Base-by-base conservation (phyloP, 2,888 invertebrate genomes). In the Trachelus iudaicus region DNA sequence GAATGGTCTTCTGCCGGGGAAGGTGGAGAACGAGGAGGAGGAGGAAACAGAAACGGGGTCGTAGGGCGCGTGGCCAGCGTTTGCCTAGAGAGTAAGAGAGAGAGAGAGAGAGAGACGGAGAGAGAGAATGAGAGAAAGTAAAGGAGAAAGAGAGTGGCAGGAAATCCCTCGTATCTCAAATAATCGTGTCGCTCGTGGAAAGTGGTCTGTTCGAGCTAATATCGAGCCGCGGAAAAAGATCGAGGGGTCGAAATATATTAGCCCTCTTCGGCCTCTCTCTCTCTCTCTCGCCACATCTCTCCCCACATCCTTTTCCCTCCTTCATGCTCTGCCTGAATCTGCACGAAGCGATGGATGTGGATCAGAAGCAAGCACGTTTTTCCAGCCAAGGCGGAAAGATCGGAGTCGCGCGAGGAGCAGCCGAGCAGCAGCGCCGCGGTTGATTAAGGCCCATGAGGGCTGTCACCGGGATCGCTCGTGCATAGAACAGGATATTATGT, bases 401-500 rank as follows among this genome's bases (percentile, higher is more conserved):
- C 40, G 40, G 1, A 4, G 6, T 23, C 69, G 69, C 79, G 76
- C 79, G 79, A 34, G 34, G 33, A 33, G 33, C 3, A 4, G 34
- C 0, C 35, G 12, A 35, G 35, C 3, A 69, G 76, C 73, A 73
- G 77, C 84, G 85, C 85, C 83, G 82, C 85, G 85, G 84, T 87
- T 83, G 84, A 83, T 85, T 84, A 83, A 82, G 79, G 77, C 79
- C 80, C 79, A 75, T 77, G 80, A 80, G 77, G 79, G 79, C 82
- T 86, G 87, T 87, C 88, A 85, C 85, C 84, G 86, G 81, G 83
- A 78, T 87, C 89, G 86, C 84, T 89, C 89, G 88, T 90, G 89
- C 89, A 89, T 90, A 88, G 85, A 89, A 84, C 87, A 81, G 88
- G 87, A 89, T 89, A 89, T 89, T 85, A 87, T 88, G 83, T 83